Evolutionary conservation across 2,888 invertebrate species (phyloP).

Genomic region (Lycocerus yunnanus): DNA sequence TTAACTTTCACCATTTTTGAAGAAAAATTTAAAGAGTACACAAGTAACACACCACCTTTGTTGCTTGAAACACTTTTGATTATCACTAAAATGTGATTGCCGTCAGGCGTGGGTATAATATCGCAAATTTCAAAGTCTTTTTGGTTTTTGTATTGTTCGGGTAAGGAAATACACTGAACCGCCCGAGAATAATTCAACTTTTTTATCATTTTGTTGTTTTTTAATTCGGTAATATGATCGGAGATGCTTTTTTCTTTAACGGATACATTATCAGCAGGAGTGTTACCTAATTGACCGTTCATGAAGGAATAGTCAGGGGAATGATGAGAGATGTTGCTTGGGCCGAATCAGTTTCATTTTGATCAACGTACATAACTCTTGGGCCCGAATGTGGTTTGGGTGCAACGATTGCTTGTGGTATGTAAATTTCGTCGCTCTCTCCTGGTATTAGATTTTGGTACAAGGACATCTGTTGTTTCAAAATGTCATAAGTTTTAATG

Average conservation of each 20-base stretch:
- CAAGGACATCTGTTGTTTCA: conserved; percentile 43
- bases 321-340: conserved; percentile 43
- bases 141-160: conserved; percentile 57
- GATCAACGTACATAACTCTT: conserved; percentile 46
- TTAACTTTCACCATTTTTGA: conserved; percentile 59
- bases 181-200: conserved; percentile 56
- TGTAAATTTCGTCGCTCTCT: conserved; percentile 53
- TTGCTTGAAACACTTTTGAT: conserved; percentile 48
- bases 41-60: conserved; percentile 57
- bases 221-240: conserved; percentile 54
- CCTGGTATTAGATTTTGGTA: conserved; percentile 55
- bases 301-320: conserved; percentile 44
- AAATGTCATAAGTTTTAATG: conserved; percentile 24
- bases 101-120: conserved; percentile 71
- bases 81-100: conserved; percentile 68
- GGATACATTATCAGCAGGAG: conserved; percentile 13
- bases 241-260: conserved; percentile 50
- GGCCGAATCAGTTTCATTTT: conserved; percentile 48
- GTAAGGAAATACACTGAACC: conserved; percentile 64
- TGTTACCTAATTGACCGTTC: conserved; percentile 42
- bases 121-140: conserved; percentile 64
- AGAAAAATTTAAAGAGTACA: conserved; percentile 61
- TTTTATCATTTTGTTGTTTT: conserved; percentile 47
- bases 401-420: conserved; percentile 44
- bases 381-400: conserved; percentile 48